Conservation (phyloP, 2,888 invertebrate species). For the Molanna angustata region DNA sequence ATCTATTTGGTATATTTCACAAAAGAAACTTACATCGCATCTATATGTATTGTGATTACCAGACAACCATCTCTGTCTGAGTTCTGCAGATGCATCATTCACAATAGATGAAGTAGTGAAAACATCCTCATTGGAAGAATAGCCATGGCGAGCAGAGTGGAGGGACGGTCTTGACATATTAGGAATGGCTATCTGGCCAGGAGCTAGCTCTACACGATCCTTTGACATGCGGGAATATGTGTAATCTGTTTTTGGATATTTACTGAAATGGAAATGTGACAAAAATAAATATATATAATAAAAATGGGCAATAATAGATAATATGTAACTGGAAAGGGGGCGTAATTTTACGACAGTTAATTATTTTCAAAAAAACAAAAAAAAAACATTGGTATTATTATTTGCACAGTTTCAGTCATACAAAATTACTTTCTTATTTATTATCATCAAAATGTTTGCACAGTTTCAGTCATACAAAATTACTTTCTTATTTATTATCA, state of each 20-base stretch:
- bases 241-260: slow-evolving; percentile 88
- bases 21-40: slow-evolving; percentile 12
- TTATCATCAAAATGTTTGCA: too few relatives aligned
- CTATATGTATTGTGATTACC: slow-evolving; percentile 1
- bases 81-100: slow-evolving; percentile 6
- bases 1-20: background rate
- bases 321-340: too few relatives aligned
- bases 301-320: too few relatives aligned
- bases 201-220: slow-evolving; percentile 75
- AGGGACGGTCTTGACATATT: slow-evolving; percentile 84
- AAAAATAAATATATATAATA: background rate
- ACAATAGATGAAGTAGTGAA: slow-evolving; percentile 4
- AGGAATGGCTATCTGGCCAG: slow-evolving; percentile 79
- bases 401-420: too few relatives aligned
- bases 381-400: too few relatives aligned
- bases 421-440: too few relatives aligned
- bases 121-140: background rate
- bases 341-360: too few relatives aligned
- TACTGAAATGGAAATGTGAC: slow-evolving; percentile 56
- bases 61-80: slow-evolving; percentile 10
- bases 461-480: too few relatives aligned
- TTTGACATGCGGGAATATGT: slow-evolving; percentile 83
- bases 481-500: too few relatives aligned
- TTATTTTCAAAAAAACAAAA: too few relatives aligned
- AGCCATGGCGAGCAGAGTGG: slow-evolving; percentile 32